A percentile compares a stretch with the other conserved stretches of the same genome.
Conservation (phyloP, 2,113 vertebrate species). For the Tupaia chinensis region DNA sequence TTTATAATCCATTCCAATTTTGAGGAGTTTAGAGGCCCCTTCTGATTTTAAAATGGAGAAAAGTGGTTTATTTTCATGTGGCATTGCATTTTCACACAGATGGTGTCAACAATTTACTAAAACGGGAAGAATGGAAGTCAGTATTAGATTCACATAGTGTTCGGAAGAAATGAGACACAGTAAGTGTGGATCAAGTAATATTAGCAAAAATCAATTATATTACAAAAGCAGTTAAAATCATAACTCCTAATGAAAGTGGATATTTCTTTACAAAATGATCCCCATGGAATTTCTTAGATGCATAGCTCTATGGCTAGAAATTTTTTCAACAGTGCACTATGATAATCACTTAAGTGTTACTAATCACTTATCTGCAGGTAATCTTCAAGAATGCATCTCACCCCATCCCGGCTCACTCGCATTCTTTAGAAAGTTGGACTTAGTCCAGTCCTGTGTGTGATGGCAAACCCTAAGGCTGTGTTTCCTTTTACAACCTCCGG, state of each 20-base stretch:
- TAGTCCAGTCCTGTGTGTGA: not conserved
- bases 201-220: not conserved
- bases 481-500: not conserved
- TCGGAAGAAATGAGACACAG: not conserved
- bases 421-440: not conserved
- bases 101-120: not conserved
- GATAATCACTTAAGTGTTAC: not conserved
- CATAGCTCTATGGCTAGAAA: not conserved
- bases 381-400: not conserved
- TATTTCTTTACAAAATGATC: not conserved
- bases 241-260: not conserved
- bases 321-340: not conserved
- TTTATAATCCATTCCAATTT: slow-evolving; percentile 74
- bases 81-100: not conserved
- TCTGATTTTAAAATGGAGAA: slow-evolving; percentile 51
- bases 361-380: not conserved
- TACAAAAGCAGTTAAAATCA: not conserved
- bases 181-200: not conserved
- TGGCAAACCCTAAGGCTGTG: not conserved
- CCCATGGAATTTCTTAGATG: not conserved
- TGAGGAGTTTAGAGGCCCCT: slow-evolving; percentile 61
- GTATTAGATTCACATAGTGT: not conserved
- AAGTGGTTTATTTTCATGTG: slow-evolving; percentile 11
- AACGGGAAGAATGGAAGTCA: not conserved
- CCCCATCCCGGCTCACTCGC: not conserved